These are phyloP conservation scores for Oxyura jamaicensis DNA, from an alignment of 2,113 vertebrate species.

Conservation along the genomic window DNA sequence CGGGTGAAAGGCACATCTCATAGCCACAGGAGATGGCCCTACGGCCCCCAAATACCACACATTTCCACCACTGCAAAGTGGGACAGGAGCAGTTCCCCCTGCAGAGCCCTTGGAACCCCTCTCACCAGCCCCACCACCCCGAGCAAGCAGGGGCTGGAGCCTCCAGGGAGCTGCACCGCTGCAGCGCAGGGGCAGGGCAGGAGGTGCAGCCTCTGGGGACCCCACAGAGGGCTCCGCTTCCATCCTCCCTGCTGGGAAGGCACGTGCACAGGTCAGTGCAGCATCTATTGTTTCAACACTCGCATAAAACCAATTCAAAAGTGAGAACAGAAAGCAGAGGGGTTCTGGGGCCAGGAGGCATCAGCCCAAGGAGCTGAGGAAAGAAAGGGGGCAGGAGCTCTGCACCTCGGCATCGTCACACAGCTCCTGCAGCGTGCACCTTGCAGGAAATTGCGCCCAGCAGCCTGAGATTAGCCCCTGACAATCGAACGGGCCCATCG, in stretches of 20 bases:
- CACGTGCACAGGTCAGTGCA: accelerated
- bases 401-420: not conserved
- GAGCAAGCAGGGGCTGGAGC: not conserved
- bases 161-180: accelerated
- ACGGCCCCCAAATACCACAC: not conserved
- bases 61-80: not conserved
- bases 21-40: not conserved
- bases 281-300: not conserved
- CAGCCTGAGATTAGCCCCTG: not conserved
- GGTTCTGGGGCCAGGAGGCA: not conserved
- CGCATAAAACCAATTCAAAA: not conserved
- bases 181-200: not conserved
- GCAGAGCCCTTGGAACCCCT: not conserved
- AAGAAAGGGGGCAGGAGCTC: not conserved
- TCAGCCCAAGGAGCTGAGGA: not conserved
- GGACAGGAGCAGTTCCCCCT: not conserved
- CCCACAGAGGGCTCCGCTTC: accelerated
- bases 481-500: not conserved
- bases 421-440: not conserved
- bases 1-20: accelerated
- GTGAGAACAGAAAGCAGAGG: not conserved
- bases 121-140: not conserved
- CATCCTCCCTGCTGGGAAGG: not conserved
- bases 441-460: not conserved
- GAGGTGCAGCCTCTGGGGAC: not conserved